Percentiles rank a stretch among this genome's conserved stretches.
phyloP scores from a whole-genome alignment of 2,797 vertebrate species.

The Rallus crepitans region DNA sequence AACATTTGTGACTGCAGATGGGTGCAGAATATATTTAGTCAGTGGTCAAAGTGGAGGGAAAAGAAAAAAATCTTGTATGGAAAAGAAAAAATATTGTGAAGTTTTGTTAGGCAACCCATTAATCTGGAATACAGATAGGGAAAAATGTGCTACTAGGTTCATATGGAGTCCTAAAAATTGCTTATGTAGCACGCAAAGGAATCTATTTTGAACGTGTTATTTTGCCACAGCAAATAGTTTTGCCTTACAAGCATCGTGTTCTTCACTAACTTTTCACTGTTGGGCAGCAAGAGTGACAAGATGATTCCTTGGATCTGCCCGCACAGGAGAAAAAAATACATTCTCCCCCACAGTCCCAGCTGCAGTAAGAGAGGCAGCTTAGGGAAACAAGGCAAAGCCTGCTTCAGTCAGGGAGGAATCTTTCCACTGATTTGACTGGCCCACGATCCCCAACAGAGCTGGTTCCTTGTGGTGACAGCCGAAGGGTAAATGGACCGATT shows the following conservation, averaged over 20 bases:
- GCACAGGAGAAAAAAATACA: background rate
- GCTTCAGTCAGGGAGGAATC: background rate
- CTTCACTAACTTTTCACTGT: background rate
- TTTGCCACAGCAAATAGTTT: background rate
- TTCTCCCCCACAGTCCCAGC: background rate
- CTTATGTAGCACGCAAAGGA: background rate
- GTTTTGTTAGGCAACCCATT: constrained; percentile 59
- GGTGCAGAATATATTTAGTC: constrained; percentile 55
- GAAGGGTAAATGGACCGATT: background rate
- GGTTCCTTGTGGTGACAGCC: background rate
- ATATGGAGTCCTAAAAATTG: constrained; percentile 18
- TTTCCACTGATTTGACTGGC: background rate
- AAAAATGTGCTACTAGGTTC: constrained; percentile 43
- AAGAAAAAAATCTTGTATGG: constrained; percentile 32
- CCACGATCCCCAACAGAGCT: background rate
- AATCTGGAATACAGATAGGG: constrained; percentile 54
- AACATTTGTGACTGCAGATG: constrained; percentile 59
- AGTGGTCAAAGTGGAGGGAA: constrained; percentile 55
- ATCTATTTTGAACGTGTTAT: constrained; percentile 30
- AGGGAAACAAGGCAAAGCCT: background rate
- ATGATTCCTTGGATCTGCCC: background rate
- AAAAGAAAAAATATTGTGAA: constrained; percentile 63
- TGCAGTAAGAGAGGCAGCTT: background rate
- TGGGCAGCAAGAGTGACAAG: background rate
- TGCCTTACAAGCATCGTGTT: background rate